phyloP scores from a whole-genome alignment of 2,113 vertebrate species.

The Pholis gunnellus region DNA sequence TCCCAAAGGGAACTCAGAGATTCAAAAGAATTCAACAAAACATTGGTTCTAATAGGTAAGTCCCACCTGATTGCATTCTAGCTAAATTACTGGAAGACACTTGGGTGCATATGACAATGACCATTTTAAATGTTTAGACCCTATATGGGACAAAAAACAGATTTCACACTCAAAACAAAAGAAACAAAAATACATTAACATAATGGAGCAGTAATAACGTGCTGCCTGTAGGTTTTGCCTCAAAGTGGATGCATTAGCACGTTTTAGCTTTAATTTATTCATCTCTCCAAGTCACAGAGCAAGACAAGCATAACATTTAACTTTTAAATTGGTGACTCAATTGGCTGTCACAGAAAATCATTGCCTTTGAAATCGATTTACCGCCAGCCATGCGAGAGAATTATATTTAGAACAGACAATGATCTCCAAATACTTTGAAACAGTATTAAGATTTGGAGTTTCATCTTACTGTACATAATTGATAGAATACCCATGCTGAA shows the following conservation, averaged over 20 bases:
- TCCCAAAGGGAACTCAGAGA: constrained; percentile 45
- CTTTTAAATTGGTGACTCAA: constrained; percentile 50
- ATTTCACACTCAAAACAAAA: constrained; percentile 8
- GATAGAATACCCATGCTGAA: constrained; percentile 13
- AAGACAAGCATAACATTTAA: constrained; percentile 41
- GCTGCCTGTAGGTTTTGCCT: neutral
- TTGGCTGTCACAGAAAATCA: constrained; percentile 31
- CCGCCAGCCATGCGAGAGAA: constrained; percentile 16
- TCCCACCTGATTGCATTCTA: constrained; percentile 56
- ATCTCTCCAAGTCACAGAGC: constrained; percentile 24
- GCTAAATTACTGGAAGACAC: constrained; percentile 36
- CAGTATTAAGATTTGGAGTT: neutral
- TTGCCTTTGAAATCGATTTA: constrained; percentile 50
- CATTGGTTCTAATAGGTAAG: constrained; percentile 67
- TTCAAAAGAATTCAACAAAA: constrained; percentile 65
- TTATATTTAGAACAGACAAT: constrained; percentile 16
- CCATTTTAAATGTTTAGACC: constrained; percentile 25
- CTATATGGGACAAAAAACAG: neutral
- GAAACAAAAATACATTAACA: constrained; percentile 3
- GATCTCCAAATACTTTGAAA: neutral
- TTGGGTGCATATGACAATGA: constrained; percentile 8
- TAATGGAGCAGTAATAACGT: neutral
- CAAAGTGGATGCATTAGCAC: neutral
- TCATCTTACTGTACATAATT: constrained; percentile 2
- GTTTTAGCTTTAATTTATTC: constrained; percentile 17